A percentile compares a stretch with the other conserved stretches of the same genome.
phyloP scores from a whole-genome alignment of 2,888 invertebrate genomes.

The Drosophila subquinaria region DNA sequence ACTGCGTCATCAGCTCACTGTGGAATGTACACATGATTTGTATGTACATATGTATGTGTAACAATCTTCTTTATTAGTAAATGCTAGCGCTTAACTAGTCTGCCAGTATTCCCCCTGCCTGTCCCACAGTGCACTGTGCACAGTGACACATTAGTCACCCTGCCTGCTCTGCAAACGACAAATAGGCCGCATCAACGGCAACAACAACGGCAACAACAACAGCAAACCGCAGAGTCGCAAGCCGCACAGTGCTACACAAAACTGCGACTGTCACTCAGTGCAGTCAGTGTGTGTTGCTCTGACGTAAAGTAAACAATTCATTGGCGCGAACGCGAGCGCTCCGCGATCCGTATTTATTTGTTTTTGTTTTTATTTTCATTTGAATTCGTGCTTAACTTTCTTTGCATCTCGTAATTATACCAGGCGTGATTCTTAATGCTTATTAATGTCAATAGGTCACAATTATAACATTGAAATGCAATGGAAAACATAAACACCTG shows the following conservation, averaged over 20 bases:
- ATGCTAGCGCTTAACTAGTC: neutral
- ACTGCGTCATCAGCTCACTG: conserved; percentile 6
- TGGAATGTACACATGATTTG: conserved; percentile 1
- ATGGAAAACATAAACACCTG: neutral
- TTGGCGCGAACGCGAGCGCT: conserved; percentile 18
- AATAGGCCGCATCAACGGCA: conserved; percentile 17
- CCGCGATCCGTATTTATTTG: conserved; percentile 25
- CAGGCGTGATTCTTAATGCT: neutral
- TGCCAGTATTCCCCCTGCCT: neutral
- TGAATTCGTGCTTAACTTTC: conserved; percentile 9
- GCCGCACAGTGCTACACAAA: conserved; percentile 14
- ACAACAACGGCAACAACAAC: too few relatives aligned
- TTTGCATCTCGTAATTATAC: conserved; percentile 12
- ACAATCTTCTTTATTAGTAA: conserved; percentile 4
- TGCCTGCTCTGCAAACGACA: conserved; percentile 9
- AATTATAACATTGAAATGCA: conserved; percentile 5
- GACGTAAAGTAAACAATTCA: conserved; percentile 34
- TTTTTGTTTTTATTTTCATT: conserved; percentile 1
- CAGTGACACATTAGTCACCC: conserved; percentile 26
- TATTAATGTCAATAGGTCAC: conserved; percentile 20
- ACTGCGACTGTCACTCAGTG: conserved; percentile 17
- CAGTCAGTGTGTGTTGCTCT: conserved; percentile 29
- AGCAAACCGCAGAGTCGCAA: conserved; percentile 1
- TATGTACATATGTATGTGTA: neutral
- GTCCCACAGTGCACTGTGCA: conserved; percentile 27